Evolutionary conservation across 2,113 vertebrate genomes (phyloP).

Genomic region (Macquaria australasica): DNA sequence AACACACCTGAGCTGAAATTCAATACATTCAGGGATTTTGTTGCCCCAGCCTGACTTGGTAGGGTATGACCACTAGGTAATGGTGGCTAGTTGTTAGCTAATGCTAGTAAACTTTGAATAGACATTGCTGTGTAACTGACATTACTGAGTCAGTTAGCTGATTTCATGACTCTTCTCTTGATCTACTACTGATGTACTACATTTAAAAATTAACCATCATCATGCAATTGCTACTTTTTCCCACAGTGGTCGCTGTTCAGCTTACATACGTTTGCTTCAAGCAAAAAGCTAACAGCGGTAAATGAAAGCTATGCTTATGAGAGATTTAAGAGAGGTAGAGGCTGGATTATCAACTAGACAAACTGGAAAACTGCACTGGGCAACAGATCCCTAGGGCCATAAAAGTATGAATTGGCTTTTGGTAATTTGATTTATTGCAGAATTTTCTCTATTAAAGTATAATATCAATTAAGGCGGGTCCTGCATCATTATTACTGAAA

Average conservation of each 20-base stretch:
- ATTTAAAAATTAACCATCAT: too few relatives aligned
- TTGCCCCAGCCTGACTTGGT: not conserved
- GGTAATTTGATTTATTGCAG: not conserved
- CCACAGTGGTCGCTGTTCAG: too few relatives aligned
- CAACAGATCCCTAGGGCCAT: not conserved
- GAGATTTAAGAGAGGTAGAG: not conserved
- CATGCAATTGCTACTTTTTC: too few relatives aligned
- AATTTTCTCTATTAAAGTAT: too few relatives aligned
- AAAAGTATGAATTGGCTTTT: not conserved
- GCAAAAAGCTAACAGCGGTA: not conserved
- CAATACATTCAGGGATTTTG: not conserved
- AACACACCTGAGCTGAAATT: not conserved
- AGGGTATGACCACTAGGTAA: not conserved
- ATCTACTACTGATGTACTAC: too few relatives aligned
- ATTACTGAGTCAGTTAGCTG: not conserved
- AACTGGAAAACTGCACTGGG: not conserved
- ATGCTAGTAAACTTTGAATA: not conserved
- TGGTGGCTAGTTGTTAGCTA: not conserved
- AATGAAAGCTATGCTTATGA: not conserved
- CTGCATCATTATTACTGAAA: too few relatives aligned
- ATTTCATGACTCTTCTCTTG: not conserved
- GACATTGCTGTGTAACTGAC: too few relatives aligned
- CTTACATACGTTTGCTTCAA: not conserved
- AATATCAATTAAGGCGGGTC: too few relatives aligned
- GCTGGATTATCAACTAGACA: not conserved